phyloP scores from a whole-genome alignment of 2,797 vertebrate genomes.

The Allobates femoralis region DNA sequence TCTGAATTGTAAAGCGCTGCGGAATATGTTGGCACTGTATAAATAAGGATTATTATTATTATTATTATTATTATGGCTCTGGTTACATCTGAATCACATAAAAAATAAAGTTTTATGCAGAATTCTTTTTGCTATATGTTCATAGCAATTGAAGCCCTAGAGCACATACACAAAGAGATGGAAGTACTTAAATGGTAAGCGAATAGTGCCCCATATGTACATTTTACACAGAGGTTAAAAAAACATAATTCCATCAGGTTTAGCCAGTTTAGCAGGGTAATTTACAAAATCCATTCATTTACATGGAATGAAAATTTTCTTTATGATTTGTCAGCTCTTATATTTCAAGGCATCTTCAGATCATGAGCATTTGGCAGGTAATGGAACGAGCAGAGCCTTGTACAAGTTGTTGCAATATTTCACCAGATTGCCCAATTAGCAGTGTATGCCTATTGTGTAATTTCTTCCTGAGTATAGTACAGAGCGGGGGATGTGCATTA shows the following conservation, averaged over 20 bases:
- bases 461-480: neutral
- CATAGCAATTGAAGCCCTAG: neutral
- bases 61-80: neutral
- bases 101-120: neutral
- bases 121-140: neutral
- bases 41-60: too few species aligned
- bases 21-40: too few species aligned
- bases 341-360: neutral
- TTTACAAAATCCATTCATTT: neutral
- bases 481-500: neutral
- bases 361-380: neutral
- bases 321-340: neutral
- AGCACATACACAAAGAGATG: neutral
- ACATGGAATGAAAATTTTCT: neutral
- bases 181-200: neutral
- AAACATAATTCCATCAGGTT: neutral
- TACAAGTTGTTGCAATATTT: neutral
- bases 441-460: neutral
- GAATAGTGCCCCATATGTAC: neutral
- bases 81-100: neutral
- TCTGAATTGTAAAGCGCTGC: too few species aligned
- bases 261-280: neutral
- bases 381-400: neutral
- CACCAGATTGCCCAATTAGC: conserved; percentile 11
- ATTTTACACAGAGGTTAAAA: neutral